Percentiles rank a stretch among this genome's conserved stretches.
Evolutionary conservation across 2,888 invertebrate genomes (phyloP).

Genomic region (Bursaphelenchus okinawaensis): DNA sequence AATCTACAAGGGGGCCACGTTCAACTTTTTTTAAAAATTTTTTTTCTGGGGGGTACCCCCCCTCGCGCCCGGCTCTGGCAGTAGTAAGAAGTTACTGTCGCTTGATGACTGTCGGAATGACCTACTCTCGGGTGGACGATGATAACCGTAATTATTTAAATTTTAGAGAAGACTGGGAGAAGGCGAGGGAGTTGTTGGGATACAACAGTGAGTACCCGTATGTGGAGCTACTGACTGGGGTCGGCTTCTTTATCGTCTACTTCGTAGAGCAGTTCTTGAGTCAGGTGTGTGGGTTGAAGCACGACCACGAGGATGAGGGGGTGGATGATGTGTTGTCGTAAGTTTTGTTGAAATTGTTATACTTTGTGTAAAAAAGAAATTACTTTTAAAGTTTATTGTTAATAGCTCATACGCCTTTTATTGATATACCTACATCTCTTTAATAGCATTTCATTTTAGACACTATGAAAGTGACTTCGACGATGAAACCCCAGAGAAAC

Average conservation of each 20-base stretch:
- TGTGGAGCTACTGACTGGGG: constrained; percentile 22
- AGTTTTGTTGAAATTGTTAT: background rate
- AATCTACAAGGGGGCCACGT: too few relatives aligned
- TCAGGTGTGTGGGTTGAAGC: constrained; percentile 25
- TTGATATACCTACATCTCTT: too few relatives aligned
- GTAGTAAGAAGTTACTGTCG: too few relatives aligned
- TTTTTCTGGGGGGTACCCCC: too few relatives aligned
- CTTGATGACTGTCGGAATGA: too few relatives aligned
- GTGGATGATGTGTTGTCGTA: constrained; percentile 7
- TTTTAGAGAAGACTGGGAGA: constrained; percentile 22
- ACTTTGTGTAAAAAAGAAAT: background rate
- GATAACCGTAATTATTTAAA: background rate
- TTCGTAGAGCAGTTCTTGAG: constrained; percentile 42
- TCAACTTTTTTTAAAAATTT: too few relatives aligned
- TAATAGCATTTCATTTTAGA: background rate
- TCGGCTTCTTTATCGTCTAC: constrained; percentile 48
- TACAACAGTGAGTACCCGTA: constrained; percentile 18
- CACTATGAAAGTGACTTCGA: background rate
- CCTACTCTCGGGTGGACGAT: background rate
- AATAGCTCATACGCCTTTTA: too few relatives aligned
- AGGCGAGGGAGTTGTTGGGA: constrained; percentile 11
- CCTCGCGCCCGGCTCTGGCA: too few relatives aligned
- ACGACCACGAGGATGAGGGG: constrained; percentile 18
- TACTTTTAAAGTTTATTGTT: too few relatives aligned
- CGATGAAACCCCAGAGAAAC: background rate